Percentiles rank a stretch among this genome's conserved stretches.
Evolutionary conservation across 2,113 vertebrate genomes (phyloP).

Genomic region (Sterrhoptilus dennistouni): DNA sequence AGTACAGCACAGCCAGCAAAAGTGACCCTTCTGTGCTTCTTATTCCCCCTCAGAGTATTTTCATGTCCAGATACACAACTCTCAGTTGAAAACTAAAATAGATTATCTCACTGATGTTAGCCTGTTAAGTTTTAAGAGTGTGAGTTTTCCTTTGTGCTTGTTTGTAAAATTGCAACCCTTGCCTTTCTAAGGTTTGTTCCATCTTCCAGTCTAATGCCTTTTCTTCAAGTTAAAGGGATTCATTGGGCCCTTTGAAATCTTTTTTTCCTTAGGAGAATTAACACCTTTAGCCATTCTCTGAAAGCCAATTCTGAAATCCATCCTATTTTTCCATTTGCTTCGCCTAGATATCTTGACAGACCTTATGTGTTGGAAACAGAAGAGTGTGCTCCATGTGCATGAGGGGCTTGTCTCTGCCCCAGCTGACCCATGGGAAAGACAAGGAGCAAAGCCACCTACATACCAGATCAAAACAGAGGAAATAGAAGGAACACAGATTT

Average conservation of each 20-base stretch:
- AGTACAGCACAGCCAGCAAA: rapidly evolving
- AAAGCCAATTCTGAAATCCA: background rate
- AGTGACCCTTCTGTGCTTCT: rapidly evolving
- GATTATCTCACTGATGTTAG: background rate
- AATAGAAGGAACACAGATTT: background rate
- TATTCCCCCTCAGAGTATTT: background rate
- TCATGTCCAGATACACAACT: background rate
- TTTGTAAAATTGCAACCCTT: background rate
- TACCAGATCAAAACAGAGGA: background rate
- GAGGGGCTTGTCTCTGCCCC: background rate
- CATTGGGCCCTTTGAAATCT: background rate
- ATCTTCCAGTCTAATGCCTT: background rate
- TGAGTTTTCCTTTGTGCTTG: rapidly evolving
- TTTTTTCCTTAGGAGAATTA: background rate
- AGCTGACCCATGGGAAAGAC: background rate
- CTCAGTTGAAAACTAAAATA: background rate
- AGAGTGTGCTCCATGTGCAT: no score
- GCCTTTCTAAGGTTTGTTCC: background rate
- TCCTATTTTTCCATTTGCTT: background rate
- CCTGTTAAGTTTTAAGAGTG: background rate
- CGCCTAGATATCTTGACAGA: background rate
- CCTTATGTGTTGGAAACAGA: background rate
- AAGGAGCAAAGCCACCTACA: background rate
- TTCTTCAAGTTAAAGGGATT: background rate
- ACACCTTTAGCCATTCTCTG: background rate